phyloP scores from a whole-genome alignment of 2,797 vertebrate species.

The Epinephelus coioides region DNA sequence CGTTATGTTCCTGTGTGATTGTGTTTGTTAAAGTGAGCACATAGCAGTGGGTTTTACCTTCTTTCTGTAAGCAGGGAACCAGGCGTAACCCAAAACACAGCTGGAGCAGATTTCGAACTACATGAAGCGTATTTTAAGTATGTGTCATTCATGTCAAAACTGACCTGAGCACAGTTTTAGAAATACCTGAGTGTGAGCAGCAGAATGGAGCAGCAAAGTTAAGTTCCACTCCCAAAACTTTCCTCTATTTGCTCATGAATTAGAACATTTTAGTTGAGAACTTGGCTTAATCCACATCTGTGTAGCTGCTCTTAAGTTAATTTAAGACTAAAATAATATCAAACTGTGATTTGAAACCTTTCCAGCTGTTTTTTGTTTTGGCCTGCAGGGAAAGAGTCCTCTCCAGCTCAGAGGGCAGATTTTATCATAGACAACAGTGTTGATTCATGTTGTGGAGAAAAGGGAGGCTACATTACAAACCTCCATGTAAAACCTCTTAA shows the following conservation, averaged over 20 bases:
- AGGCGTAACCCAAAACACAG: slow-evolving; percentile 58
- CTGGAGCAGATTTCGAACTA: slow-evolving; percentile 53
- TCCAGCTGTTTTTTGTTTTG: slow-evolving; percentile 63
- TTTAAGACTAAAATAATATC: slow-evolving; percentile 2
- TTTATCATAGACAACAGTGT: slow-evolving; percentile 91
- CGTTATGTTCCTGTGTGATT: slow-evolving; percentile 89
- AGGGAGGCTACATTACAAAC: slow-evolving; percentile 33
- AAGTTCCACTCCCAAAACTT: slow-evolving; percentile 2
- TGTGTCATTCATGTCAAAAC: not conserved
- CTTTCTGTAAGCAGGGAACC: slow-evolving; percentile 54
- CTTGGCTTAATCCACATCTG: slow-evolving; percentile 1
- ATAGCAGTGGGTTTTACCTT: slow-evolving; percentile 63
- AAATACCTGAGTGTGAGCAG: not conserved
- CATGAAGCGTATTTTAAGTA: slow-evolving; percentile 17
- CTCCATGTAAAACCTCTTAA: slow-evolving; percentile 81
- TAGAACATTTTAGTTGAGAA: slow-evolving; percentile 17
- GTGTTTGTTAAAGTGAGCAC: slow-evolving; percentile 89
- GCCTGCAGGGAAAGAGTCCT: slow-evolving; percentile 86
- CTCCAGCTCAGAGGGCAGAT: slow-evolving; percentile 88
- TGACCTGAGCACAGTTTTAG: slow-evolving; percentile 23
- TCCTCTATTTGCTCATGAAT: not conserved
- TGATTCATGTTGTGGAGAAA: slow-evolving; percentile 83
- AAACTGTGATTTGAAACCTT: slow-evolving; percentile 45
- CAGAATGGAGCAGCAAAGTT: slow-evolving; percentile 6
- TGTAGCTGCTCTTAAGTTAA: not conserved